phyloP scores from a whole-genome alignment of 2,888 invertebrate species.

The Mimachlamys varia region DNA sequence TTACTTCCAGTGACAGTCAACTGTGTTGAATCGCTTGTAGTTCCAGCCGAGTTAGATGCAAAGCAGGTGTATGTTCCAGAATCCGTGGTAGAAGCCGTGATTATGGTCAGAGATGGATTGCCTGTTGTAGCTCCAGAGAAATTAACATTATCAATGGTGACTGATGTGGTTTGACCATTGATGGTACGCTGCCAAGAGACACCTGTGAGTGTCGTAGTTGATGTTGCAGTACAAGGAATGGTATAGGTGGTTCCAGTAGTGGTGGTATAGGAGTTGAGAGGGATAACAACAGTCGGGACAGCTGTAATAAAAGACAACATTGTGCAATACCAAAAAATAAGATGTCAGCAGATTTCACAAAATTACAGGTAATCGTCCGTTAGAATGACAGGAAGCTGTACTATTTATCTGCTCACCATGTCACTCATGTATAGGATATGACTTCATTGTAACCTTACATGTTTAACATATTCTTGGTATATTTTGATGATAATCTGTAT shows the following conservation, averaged over 20 bases:
- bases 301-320: neutral
- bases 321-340: no score
- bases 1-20: neutral
- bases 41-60: neutral
- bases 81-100: neutral
- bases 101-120: neutral
- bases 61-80: neutral
- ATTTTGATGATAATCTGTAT: no score
- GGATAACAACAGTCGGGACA: neutral
- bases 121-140: neutral
- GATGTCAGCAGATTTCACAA: no score
- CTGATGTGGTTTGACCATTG: neutral
- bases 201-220: conserved; percentile 23
- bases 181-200: conserved; percentile 39
- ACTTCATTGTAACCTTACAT: no score
- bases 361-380: no score
- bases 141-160: neutral
- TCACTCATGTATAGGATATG: no score
- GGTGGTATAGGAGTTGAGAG: neutral
- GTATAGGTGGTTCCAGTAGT: neutral
- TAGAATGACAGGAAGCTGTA: no score
- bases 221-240: conserved; percentile 34
- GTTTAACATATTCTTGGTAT: no score
- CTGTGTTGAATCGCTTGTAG: neutral
- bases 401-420: no score